Conservation (phyloP, 2,888 invertebrate genomes). For the Spodoptera littoralis region DNA sequence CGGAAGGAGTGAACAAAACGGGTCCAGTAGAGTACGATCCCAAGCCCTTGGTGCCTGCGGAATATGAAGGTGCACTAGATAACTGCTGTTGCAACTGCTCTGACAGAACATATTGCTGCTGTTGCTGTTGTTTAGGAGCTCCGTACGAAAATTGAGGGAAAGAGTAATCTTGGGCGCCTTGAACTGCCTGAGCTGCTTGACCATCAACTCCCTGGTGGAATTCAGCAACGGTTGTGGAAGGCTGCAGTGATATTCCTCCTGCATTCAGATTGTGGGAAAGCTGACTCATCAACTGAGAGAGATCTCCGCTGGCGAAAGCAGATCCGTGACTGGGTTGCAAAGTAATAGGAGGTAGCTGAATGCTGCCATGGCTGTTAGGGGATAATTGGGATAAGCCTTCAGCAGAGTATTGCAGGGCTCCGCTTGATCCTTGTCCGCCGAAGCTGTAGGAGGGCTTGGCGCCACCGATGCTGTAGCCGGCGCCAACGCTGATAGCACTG, state of each 20-base stretch:
- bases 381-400: slow-evolving; percentile 65
- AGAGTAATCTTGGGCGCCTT: slow-evolving; percentile 63
- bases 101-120: slow-evolving; percentile 69
- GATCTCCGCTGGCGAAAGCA: slow-evolving; percentile 70
- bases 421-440: slow-evolving; percentile 70
- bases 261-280: slow-evolving; percentile 77
- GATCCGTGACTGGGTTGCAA: slow-evolving; percentile 75
- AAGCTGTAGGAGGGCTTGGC: slow-evolving; percentile 76
- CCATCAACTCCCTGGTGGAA: slow-evolving; percentile 72
- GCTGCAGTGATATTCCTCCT: slow-evolving; percentile 75
- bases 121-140: slow-evolving; percentile 66
- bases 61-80: slow-evolving; percentile 75
- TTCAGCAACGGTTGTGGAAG: slow-evolving; percentile 70
- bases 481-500: slow-evolving; percentile 82
- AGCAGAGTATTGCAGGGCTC: slow-evolving; percentile 68
- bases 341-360: slow-evolving; percentile 80
- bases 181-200: slow-evolving; percentile 53
- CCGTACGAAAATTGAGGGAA: slow-evolving; percentile 74
- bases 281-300: slow-evolving; percentile 82
- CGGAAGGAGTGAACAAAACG: slow-evolving; percentile 78
- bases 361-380: slow-evolving; percentile 71
- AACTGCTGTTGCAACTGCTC: slow-evolving; percentile 72
- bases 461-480: slow-evolving; percentile 85
- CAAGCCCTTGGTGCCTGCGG: slow-evolving; percentile 81
- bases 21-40: slow-evolving; percentile 84